A percentile compares a stretch with the other conserved stretches of the same genome.
Conservation (phyloP, 1,140 invertebrate genomes). For the Lamellibrachia luymesi region DNA sequence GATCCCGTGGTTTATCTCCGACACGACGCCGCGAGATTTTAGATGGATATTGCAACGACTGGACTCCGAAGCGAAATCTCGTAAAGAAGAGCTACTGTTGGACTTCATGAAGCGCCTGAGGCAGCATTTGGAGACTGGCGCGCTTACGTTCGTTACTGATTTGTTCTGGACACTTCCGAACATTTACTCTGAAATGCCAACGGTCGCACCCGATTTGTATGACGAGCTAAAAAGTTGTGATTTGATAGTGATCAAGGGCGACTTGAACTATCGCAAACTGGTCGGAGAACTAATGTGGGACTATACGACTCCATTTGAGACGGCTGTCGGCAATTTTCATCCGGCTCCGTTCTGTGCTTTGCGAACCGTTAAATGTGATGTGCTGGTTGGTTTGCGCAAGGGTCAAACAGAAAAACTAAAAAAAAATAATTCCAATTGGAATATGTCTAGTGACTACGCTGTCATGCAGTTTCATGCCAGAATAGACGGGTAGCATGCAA, state of each 20-base stretch:
- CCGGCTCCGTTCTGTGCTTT: constrained; percentile 79
- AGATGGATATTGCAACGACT: constrained; percentile 65
- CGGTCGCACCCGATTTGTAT: constrained; percentile 70
- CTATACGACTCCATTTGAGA: constrained; percentile 67
- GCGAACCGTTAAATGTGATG: constrained; percentile 89
- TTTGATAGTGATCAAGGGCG: constrained; percentile 88
- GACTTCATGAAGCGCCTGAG: constrained; percentile 50
- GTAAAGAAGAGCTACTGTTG: constrained; percentile 39
- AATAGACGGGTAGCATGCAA: background rate
- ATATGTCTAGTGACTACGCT: constrained; percentile 84
- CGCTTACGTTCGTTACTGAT: constrained; percentile 60
- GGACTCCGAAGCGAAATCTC: background rate
- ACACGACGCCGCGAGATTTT: constrained; percentile 78
- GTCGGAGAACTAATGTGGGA: constrained; percentile 85
- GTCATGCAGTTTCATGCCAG: constrained; percentile 61
- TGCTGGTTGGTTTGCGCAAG: constrained; percentile 73
- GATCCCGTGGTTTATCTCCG: constrained; percentile 96
- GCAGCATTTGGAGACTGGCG: constrained; percentile 40
- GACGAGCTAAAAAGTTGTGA: constrained; percentile 68
- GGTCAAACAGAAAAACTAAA: constrained; percentile 65
- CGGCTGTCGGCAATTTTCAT: constrained; percentile 75
- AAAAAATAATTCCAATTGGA: constrained; percentile 73
- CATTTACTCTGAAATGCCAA: constrained; percentile 76
- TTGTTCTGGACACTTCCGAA: constrained; percentile 86
- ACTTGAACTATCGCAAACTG: constrained; percentile 94